phyloP scores from a whole-genome alignment of 2,888 invertebrate genomes.

The Periphyllus acericola region DNA sequence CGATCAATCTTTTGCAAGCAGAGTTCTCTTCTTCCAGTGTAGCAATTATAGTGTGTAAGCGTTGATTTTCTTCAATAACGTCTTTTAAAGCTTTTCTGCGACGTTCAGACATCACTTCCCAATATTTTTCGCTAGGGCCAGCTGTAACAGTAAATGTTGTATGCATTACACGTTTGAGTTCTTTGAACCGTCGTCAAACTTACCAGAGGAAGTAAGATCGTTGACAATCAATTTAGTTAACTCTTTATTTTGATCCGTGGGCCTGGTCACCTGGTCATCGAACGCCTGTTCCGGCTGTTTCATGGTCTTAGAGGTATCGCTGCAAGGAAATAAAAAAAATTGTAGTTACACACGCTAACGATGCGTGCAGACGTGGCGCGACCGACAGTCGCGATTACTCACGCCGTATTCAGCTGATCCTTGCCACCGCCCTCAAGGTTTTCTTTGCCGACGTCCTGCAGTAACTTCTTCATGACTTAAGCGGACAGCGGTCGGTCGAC shows the following conservation, averaged over 20 bases:
- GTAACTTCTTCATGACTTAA: too few relatives aligned
- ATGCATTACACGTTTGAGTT: too few relatives aligned
- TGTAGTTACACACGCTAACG: too few relatives aligned
- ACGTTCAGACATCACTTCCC: slow-evolving; percentile 80
- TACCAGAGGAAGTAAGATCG: slow-evolving; percentile 36
- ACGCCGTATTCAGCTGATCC: background rate
- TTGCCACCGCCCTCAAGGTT: background rate
- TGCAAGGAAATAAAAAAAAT: background rate
- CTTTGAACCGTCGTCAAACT: background rate
- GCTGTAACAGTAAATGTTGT: background rate
- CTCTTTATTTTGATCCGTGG: background rate
- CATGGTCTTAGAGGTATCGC: background rate
- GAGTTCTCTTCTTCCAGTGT: slow-evolving; percentile 74
- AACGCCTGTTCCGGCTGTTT: background rate
- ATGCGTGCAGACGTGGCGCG: background rate
- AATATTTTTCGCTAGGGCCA: slow-evolving; percentile 69
- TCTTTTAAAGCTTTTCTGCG: slow-evolving; percentile 78
- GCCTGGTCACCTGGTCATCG: too few relatives aligned
- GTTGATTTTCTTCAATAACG: slow-evolving; percentile 78
- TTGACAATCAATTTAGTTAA: slow-evolving; percentile 12
- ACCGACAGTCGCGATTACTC: background rate
- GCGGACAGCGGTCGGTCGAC: too few relatives aligned
- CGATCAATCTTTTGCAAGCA: slow-evolving; percentile 77
- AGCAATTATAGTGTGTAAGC: slow-evolving; percentile 70
- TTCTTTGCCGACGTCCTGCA: background rate